Evolutionary conservation across 2,888 invertebrate genomes (phyloP).

Genomic region (Nasonovia ribisnigri): DNA sequence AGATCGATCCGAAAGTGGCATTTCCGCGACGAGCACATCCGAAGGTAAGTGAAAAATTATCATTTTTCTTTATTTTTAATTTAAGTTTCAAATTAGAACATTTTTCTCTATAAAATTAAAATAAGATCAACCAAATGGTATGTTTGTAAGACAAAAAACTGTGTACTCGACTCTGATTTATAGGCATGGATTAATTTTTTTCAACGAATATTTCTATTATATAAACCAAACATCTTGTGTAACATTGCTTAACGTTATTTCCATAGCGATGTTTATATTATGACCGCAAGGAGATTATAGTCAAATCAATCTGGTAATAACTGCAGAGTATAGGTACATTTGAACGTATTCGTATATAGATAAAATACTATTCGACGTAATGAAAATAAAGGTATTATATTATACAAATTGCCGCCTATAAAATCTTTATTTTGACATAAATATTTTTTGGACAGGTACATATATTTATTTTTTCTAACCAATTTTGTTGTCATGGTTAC

Average conservation of each 20-base stretch:
- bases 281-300: background rate
- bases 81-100: background rate
- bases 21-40: constrained; percentile 99
- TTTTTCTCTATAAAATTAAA: background rate
- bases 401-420: background rate
- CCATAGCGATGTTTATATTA: background rate
- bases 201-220: background rate
- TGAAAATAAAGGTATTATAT: background rate
- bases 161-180: background rate
- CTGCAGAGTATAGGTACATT: background rate
- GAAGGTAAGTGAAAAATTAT: constrained; percentile 80
- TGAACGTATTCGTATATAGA: background rate
- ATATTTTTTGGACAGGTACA: too few relatives aligned
- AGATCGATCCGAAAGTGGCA: constrained; percentile 99
- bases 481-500: too few relatives aligned
- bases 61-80: background rate
- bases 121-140: background rate
- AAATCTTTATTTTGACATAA: background rate
- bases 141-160: background rate
- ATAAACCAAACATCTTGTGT: background rate
- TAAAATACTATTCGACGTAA: background rate
- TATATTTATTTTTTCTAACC: too few relatives aligned
- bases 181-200: background rate
- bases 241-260: background rate
- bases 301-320: background rate